These are phyloP conservation scores for Lutraria rhynchaena DNA, from an alignment of 1,140 invertebrate species.

Conservation along the genomic window DNA sequence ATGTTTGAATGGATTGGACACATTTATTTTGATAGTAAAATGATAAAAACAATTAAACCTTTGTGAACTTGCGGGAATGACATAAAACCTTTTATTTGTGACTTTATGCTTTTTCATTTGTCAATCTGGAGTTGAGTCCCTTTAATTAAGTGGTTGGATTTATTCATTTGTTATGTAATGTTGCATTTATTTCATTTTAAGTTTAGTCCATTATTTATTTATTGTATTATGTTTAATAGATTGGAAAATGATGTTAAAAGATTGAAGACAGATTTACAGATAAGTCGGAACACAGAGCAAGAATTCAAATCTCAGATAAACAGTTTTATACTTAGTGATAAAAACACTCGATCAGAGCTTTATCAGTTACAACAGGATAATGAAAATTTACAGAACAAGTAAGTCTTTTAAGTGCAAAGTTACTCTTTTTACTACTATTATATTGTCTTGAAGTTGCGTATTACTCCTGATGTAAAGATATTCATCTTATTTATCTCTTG, in stretches of 20 bases:
- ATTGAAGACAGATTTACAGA: conserved; percentile 89
- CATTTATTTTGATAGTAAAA: too few relatives aligned
- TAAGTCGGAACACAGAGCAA: conserved; percentile 89
- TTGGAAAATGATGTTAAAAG: conserved; percentile 90
- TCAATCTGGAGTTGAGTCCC: too few relatives aligned
- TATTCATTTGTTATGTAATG: too few relatives aligned
- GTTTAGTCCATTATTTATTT: neutral
- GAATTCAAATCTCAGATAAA: conserved; percentile 92
- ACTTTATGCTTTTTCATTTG: too few relatives aligned
- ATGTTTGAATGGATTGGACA: too few relatives aligned
- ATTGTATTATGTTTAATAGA: conserved; percentile 77
- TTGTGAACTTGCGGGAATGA: too few relatives aligned
- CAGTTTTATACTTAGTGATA: conserved; percentile 87
- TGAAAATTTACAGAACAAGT: conserved; percentile 91
- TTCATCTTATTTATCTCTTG: too few relatives aligned
- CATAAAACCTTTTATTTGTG: too few relatives aligned
- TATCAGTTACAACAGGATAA: conserved; percentile 91
- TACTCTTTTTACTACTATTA: neutral
- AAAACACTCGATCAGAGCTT: conserved; percentile 89
- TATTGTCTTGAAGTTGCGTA: too few relatives aligned
- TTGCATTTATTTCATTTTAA: neutral
- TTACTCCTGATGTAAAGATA: too few relatives aligned
- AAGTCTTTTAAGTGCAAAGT: conserved; percentile 76
- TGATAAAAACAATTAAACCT: too few relatives aligned
- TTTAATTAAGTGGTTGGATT: too few relatives aligned